Percentiles rank a stretch among this genome's conserved stretches.
These are phyloP conservation scores for Hydriomena furcata DNA, from an alignment of 2,888 invertebrate genomes.

Conservation along the genomic window DNA sequence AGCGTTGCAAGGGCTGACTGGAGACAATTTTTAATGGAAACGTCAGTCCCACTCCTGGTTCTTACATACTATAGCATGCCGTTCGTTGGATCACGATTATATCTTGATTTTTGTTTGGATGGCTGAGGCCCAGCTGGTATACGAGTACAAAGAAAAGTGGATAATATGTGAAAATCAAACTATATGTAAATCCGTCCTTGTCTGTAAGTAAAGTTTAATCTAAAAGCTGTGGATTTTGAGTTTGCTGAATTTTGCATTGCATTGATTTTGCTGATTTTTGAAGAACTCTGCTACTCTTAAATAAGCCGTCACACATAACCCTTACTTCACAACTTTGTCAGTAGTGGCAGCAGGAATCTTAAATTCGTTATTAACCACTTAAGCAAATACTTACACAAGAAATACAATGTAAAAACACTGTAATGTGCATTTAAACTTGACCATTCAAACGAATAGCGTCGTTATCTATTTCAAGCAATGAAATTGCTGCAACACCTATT, in stretches of 20 bases:
- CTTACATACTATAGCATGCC: slow-evolving; percentile 23
- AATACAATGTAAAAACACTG: slow-evolving; percentile 13
- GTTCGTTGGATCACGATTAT: slow-evolving; percentile 34
- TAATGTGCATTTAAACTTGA: slow-evolving; percentile 14
- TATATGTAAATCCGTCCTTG: too few species aligned
- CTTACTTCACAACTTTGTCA: neutral
- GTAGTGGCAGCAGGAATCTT: neutral
- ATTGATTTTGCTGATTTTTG: too few species aligned
- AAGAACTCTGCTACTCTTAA: too few species aligned
- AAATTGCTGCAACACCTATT: slow-evolving; percentile 10
- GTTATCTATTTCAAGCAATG: slow-evolving; percentile 6
- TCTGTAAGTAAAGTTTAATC: too few species aligned
- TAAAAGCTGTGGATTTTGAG: too few species aligned
- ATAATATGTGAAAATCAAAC: too few species aligned
- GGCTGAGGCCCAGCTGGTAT: too few species aligned
- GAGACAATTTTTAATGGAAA: slow-evolving; percentile 48
- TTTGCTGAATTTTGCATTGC: too few species aligned
- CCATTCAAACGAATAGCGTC: slow-evolving; percentile 11
- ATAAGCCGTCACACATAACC: too few species aligned
- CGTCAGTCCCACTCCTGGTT: slow-evolving; percentile 44
- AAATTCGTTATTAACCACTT: slow-evolving; percentile 1
- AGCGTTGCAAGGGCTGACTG: slow-evolving; percentile 25
- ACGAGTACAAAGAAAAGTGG: too few species aligned
- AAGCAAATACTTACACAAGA: neutral
- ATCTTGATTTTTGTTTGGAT: slow-evolving; percentile 6